Evolutionary conservation across 2,113 vertebrate species (phyloP).

Genomic region (Ranitomeya variabilis): DNA sequence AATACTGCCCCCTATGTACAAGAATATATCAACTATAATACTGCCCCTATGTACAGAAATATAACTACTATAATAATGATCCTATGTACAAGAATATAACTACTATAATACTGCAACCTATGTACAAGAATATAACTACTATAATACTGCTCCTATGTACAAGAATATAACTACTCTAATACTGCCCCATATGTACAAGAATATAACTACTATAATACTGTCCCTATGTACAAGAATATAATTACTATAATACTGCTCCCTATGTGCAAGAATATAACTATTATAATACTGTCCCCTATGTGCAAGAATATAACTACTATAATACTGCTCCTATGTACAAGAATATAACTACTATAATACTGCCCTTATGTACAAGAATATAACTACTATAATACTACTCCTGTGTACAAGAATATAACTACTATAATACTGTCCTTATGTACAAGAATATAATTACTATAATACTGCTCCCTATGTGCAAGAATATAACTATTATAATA

Average conservation of each 20-base stretch:
- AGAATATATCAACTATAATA: not conserved
- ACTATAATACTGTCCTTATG: not conserved
- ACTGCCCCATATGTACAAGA: not conserved
- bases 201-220: slow-evolving; percentile 3
- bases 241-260: slow-evolving; percentile 3
- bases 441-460: not conserved
- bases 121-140: slow-evolving; percentile 12
- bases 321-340: not conserved
- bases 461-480: not conserved
- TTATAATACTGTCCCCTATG: not conserved
- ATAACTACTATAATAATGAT: not conserved
- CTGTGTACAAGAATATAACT: not conserved
- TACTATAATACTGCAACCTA: not conserved
- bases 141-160: not conserved
- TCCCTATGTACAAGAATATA: not conserved
- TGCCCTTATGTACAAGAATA: not conserved
- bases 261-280: not conserved
- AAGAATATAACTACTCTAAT: slow-evolving; percentile 1
- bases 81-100: not conserved
- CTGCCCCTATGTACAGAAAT: not conserved
- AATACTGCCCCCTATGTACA: not conserved
- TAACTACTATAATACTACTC: not conserved
- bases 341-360: slow-evolving; percentile 11
- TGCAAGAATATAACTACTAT: not conserved
- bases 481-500: not conserved